Evolutionary conservation across 1,140 invertebrate genomes (phyloP), one percentile per base, ranked within the genome.

Genomic region (Drosophila subobscura): DNA sequence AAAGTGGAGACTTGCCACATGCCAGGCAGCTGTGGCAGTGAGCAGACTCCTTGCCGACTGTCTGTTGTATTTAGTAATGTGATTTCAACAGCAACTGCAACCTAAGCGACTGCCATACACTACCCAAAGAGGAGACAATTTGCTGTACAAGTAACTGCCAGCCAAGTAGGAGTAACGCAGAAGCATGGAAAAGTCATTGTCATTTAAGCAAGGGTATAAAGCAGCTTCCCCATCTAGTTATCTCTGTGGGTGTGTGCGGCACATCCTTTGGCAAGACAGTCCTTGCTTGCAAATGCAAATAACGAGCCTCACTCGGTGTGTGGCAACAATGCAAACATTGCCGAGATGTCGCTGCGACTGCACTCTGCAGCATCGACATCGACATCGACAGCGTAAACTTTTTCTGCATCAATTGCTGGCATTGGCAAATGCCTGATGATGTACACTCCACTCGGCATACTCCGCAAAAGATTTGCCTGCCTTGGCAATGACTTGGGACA

Each of bases 341-440:
- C 68, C 56, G 70, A 66, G 75, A 74, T 66, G 72, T 59, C 44
- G 45, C 58, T 53, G 41, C 64, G 50, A 46, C 78, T 59, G 49
- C 60, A 64, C 50, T 66, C 72, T 40, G n/a, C 51, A 64, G 63
- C 71, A n/a, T n/a, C n/a, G n/a, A n/a, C n/a, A n/a, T n/a, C n/a
- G n/a, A 1, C 16, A 20, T 58, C 61, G 65, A 49, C 71, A 68
- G 77, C 67, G 83, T 81, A 86, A 88, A 88, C 77, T 86, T 86
- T 86, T 86, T 86, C 68, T 86, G 83, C 81, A 60, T 85, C 77
- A 80, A 86, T 81, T 85, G 80, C 68, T 86, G 63, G 25, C 68
- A 55, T 72, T 58, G 72, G 25, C 65, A 59, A 59, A 61, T 76
- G 78, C 57, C 79, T 81, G 80, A 85, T 80, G 77, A 85, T 20